Evolutionary conservation across 2,888 invertebrate species (phyloP).

Genomic region (Tetrapedia diversipes): DNA sequence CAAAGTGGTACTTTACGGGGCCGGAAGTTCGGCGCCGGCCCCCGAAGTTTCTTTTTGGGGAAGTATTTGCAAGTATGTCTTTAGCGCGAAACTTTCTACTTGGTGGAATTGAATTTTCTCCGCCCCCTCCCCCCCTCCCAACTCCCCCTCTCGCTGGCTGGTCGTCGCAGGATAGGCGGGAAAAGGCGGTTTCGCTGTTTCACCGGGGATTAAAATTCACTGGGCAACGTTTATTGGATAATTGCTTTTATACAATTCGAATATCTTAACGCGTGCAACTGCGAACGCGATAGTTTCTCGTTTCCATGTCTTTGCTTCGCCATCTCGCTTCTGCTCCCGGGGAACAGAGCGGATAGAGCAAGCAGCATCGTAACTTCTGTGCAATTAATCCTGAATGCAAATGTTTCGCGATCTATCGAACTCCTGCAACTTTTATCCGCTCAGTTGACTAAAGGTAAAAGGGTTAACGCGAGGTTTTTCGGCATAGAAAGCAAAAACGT

Average conservation of each 20-base stretch:
- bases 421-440: background rate
- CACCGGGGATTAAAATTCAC: slow-evolving; percentile 26
- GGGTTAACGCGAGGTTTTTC: too few relatives aligned
- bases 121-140: too few relatives aligned
- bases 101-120: slow-evolving; percentile 30
- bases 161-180: background rate
- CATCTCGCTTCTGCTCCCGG: background rate
- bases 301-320: background rate
- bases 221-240: slow-evolving; percentile 31
- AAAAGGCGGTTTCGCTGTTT: slow-evolving; percentile 17
- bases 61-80: slow-evolving; percentile 37
- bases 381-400: background rate
- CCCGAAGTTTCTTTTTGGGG: slow-evolving; percentile 31
- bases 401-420: background rate
- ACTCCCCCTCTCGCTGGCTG: too few relatives aligned
- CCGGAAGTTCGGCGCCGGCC: slow-evolving; percentile 13
- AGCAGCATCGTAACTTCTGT: background rate
- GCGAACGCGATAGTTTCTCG: background rate
- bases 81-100: slow-evolving; percentile 36
- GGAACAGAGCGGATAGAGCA: background rate
- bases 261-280: background rate
- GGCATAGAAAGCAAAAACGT: too few relatives aligned
- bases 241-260: slow-evolving; percentile 19
- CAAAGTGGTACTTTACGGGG: slow-evolving; percentile 26
- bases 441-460: too few relatives aligned